These are phyloP conservation scores for Melanostigma gelatinosum DNA, from an alignment of 2,113 vertebrate genomes.

Conservation along the genomic window DNA sequence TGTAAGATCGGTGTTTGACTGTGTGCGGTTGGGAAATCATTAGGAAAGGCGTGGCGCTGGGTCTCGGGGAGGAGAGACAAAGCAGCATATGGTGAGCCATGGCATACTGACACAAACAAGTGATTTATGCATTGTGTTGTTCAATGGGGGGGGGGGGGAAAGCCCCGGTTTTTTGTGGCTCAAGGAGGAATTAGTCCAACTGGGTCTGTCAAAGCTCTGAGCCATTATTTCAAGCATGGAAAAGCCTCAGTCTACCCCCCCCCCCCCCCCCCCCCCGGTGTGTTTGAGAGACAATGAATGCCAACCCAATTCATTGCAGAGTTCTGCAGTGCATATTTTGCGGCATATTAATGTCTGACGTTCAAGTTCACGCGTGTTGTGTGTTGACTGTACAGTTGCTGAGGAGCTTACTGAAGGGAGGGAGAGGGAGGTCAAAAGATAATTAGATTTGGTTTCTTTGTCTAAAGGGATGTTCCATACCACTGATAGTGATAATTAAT, in stretches of 20 bases:
- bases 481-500: constrained; percentile 74
- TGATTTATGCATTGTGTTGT: constrained; percentile 49
- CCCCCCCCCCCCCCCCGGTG: constrained; percentile 52
- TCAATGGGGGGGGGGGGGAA: constrained; percentile 46
- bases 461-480: constrained; percentile 67
- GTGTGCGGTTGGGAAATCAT: constrained; percentile 46
- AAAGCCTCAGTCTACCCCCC: constrained; percentile 61
- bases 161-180: constrained; percentile 53
- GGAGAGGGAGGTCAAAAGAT: constrained; percentile 66
- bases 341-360: constrained; percentile 53
- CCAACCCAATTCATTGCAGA: constrained; percentile 21
- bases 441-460: constrained; percentile 64
- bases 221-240: constrained; percentile 70
- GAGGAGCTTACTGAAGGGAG: constrained; percentile 48
- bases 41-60: constrained; percentile 30
- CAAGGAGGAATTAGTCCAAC: constrained; percentile 52
- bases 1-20: constrained; percentile 41
- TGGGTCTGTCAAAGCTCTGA: constrained; percentile 57
- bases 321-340: constrained; percentile 21
- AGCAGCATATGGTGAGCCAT: constrained; percentile 55
- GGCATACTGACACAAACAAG: constrained; percentile 49
- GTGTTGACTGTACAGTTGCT: constrained; percentile 38
- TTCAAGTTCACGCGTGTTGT: constrained; percentile 34
- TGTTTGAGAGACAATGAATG: constrained; percentile 37
- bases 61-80: constrained; percentile 49